Base-by-base conservation (phyloP, 1,140 invertebrate genomes). In the Drosophila baimaii region DNA sequence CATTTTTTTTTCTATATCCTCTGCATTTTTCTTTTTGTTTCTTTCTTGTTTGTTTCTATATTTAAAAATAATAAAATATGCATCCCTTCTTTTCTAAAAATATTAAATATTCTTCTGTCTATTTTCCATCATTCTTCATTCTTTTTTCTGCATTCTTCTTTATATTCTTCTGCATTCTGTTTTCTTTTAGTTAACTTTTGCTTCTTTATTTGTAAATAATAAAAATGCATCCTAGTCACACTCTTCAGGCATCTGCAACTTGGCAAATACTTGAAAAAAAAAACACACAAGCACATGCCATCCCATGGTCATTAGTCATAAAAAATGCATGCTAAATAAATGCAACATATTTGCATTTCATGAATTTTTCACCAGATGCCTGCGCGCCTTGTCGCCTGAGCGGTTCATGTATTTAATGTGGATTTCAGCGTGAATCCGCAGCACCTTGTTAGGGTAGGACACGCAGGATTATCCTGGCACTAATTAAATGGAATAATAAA, bases 291-390 rank as follows among this genome's bases (percentile, higher is more conserved):
- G 35, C 15, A 29, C 51, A 54, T 54, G 51, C 2, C 19, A 23
- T 35, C 15, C 51, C 51, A 54, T 54, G 51, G 51, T 21, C 51
- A 23, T 21, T 37, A 23, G 21, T 55, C 31, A 62, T 64, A 7
- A 64, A 41, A 41, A 21, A 61, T 64, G 35, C 55, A 64, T 64
- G 61, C 55, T 61, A 61, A 19, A 21, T 56, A 57, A 62, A 58
- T 63, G 58, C 51, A 35, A 41, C 59, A 13, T 23, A 39, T 63
- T 63, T 58, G 61, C 61, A 64, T 43, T 23, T 41, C 61, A 64
- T 61, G 61, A 23, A 41, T 64, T 31, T 7, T 64, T 64, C 5
- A 39, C 17, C 13, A 35, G 31, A 23, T 23, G 13, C 19, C 51
- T n/a, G 19, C 19, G 5, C 19, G 5, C 21, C 19, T n/a, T 35